A percentile compares a stretch with the other conserved stretches of the same genome.
Conservation (phyloP, 2,888 invertebrate genomes). For the Sminthurinus aureus region DNA sequence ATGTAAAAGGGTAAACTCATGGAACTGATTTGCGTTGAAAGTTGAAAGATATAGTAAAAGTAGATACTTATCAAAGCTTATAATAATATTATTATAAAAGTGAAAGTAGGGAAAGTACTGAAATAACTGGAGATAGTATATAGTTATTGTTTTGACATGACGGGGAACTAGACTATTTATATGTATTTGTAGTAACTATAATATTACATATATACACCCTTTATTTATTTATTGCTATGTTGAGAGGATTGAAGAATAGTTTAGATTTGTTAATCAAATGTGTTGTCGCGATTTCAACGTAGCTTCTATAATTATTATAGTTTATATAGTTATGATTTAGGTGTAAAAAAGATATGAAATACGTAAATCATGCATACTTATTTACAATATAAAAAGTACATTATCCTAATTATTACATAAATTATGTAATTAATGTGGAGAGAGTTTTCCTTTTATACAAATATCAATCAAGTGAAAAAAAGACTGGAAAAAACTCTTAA, state of each 20-base stretch:
- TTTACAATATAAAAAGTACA: background rate
- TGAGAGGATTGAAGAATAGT: background rate
- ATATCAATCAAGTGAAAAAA: conserved; percentile 31
- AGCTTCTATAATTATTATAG: background rate
- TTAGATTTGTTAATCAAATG: no score
- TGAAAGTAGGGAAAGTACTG: background rate
- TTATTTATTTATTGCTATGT: no score
- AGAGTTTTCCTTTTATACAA: conserved; percentile 12
- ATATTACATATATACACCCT: no score
- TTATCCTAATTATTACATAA: background rate
- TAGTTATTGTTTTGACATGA: background rate
- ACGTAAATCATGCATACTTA: background rate
- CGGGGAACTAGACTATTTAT: background rate
- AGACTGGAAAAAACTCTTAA: conserved; percentile 24
- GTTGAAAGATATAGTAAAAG: background rate
- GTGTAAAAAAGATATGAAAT: background rate
- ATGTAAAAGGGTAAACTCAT: background rate
- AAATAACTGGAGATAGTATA: background rate
- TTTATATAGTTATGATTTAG: background rate
- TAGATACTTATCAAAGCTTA: background rate
- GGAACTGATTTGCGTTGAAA: background rate
- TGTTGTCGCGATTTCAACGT: background rate
- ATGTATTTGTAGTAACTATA: no score
- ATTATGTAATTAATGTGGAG: background rate
- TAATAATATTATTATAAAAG: background rate